Base-by-base conservation (phyloP, 2,113 vertebrate genomes). In the Thalassoma bifasciatum region DNA sequence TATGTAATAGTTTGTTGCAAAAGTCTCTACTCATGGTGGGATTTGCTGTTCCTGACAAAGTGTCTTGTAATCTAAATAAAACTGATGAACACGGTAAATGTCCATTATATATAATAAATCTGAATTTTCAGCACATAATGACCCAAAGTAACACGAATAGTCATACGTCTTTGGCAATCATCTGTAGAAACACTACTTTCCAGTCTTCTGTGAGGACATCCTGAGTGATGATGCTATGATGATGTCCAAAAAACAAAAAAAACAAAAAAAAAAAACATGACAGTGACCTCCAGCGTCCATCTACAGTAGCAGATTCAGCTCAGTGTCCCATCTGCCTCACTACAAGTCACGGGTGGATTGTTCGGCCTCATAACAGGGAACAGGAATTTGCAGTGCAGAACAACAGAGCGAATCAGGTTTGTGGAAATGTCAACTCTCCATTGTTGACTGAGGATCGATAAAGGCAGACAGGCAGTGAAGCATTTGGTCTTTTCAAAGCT, bases 341-440 rank as follows among this genome's bases (percentile, higher is more conserved):
- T 40, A 16, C 26, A 66, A 30, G 38, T 42, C 52, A 38, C 34
- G 24, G 40, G 30, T 66, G 46, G 71, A 51, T 16, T 30, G 61
- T 23, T 77, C 30, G 6, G 30, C 30, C 6, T 59, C 54, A 59
- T 59, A 82, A 36, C 51, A 49, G 50, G 57, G 16, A 62, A 60
- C 53, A 77, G 70, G 34, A 70, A 80, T 79, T 68, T 44, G 65
- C 36, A 57, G 44, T 56, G 80, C 26, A 59, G 46, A 79, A 85
- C 62, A 83, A 74, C n/a, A 65, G 23, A 79, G 40, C 19, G 68
- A 76, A 74, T 85, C 77, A 62, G 36, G 78, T 69, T 64, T 63
- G 67, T 64, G 73, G 73, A 90, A 92, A 90, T 89, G 86, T 84
- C 88, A 88, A 50, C 61, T 60, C 60, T 73, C 52, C 34, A 52